These are phyloP conservation scores for Styela clava DNA, from an alignment of 23 tunicate species.

Conservation along the genomic window DNA sequence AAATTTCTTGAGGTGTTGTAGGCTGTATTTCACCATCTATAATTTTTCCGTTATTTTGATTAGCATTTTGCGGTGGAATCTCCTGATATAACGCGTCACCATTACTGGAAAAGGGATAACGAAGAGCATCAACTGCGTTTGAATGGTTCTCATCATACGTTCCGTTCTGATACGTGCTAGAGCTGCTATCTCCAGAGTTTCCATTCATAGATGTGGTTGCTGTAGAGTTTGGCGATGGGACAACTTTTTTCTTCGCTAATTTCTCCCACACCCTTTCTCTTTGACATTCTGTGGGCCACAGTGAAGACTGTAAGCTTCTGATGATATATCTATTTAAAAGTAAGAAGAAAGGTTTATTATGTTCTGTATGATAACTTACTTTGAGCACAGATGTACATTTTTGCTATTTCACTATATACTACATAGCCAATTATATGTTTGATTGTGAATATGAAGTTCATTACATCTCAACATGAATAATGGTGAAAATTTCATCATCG, in stretches of 20 bases:
- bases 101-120: background rate
- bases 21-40: background rate
- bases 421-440: no score
- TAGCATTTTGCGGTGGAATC: background rate
- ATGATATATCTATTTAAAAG: constrained; percentile 41
- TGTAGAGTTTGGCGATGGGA: background rate
- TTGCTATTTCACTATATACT: no score
- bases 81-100: background rate
- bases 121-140: background rate
- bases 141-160: background rate
- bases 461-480: no score
- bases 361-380: no score
- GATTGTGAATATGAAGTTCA: no score
- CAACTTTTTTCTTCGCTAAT: background rate
- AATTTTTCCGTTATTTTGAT: constrained; percentile 16
- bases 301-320: constrained; percentile 62
- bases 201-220: constrained; percentile 27
- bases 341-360: no score
- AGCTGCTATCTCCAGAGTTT: background rate
- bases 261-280: constrained; percentile 58
- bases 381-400: no score
- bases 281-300: constrained; percentile 74
- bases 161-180: constrained; percentile 63
- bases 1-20: background rate
- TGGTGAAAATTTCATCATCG: no score